Evolutionary conservation across 1,140 invertebrate species (phyloP), one percentile per base, ranked within the genome.

Genomic region (Aphis craccivora): DNA sequence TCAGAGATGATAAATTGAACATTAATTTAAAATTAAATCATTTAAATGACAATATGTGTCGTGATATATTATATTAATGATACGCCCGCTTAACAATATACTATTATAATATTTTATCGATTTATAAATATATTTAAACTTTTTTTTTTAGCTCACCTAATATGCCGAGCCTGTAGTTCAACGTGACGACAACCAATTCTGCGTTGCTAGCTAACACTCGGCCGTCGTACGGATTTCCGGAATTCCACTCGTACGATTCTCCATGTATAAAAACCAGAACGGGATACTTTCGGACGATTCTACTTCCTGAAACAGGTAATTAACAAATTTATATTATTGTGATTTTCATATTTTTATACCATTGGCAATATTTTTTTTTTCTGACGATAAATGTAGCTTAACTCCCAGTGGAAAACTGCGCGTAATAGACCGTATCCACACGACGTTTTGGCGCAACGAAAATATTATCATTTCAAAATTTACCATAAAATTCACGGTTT

Each of bases 151-250:
- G 95, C 96, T 97, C 96, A 98, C 98, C 99, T 94, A 99, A 96
- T 94, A 99, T 97, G 91, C 99, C 99, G 76, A 99, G 97, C 93
- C 99, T 96, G 95, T 99, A 99, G 96, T 99, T 99, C 94, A 99
- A 96, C 37, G 98, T 99, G 94, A 99, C 97, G 94, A 99, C 98
- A 93, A 99, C 97, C 94, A 99, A 96, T 94, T 99, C 97, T 11
- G 98, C 97, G 95, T 98, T 98, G 94, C 98, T 97, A 90, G 98
- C 97, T 94, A 99, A 96, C 51, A 99, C 97, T 94, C 98, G 98
- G 93, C 98, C 98, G 95, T 99, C 98, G 95, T 99, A 99, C 14
- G 98, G 97, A 96, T 99, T 99, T 81, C 98, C 98, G 88, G 98
- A 98, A 95, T 98, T 99, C 97, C 98, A 99, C 94, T 98, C 98